Base-by-base conservation (phyloP, 2,113 vertebrate species). In the Syngnathus scovelli region DNA sequence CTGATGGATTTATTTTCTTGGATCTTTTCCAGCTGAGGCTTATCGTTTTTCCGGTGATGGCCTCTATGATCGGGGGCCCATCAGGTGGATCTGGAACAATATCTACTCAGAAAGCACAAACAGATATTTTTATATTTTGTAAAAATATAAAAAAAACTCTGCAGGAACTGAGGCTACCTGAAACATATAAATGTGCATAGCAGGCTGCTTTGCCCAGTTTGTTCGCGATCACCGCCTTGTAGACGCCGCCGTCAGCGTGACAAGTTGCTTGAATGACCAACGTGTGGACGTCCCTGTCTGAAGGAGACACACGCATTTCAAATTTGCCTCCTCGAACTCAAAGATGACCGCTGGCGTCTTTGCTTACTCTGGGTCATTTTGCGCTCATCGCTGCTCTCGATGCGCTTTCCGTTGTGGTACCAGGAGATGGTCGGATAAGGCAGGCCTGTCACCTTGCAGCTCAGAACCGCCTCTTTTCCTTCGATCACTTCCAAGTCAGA, bases 221-320 rank as follows among this genome's bases (percentile, higher is more conserved):
- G 90, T 98, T 98, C 76, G 96, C 91, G 1, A 98, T 95, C 67
- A 98, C 96, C 0, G 95, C 94, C 87, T 98, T 98, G 80, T 98
- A 98, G 82, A 98, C 96, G 0, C 96, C 96, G 0, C 94, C 94
- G 0, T 98, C 95, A 7, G 90, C 84, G 0, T 94, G 94, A 64
- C 90, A 93, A 76, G 93, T 90, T 0, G 91, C 88, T 0, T 88
- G 88, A 72, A 98, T 94, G 77, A 95, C 87, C 90, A 98, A 84
- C 63, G 90, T 94, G 89, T 98, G 95, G 80, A 94, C 79, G 82
- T 98, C 95, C 88, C 94, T 94, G 88, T 96, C 96, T 98, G 87
- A 33, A 79, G 70, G 63, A 79, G 70, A 83, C 6, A 86, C 48
- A 70, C 1, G 69, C 1, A 16, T 43, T 70, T 75, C 62, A 69